A percentile compares a stretch with the other conserved stretches of the same genome.
Evolutionary conservation across 2,888 invertebrate genomes (phyloP).

Genomic region (Heteropelma amictum): DNA sequence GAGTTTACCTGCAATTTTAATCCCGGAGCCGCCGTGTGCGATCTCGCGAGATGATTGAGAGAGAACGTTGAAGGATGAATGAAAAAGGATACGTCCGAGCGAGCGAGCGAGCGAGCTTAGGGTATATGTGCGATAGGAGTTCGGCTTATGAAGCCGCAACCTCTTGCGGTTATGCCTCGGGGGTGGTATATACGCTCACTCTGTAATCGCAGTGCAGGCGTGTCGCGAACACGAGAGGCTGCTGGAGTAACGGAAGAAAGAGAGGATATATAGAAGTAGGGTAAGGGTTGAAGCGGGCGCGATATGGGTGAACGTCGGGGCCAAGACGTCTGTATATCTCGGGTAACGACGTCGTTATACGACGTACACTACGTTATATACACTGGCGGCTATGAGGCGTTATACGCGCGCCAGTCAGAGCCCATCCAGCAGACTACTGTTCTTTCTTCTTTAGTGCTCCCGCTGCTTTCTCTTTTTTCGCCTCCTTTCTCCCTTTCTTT

Average conservation of each 20-base stretch:
- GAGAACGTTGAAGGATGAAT: too few species aligned
- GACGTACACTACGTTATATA: conserved; percentile 62
- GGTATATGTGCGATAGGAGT: conserved; percentile 66
- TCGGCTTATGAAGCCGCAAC: conserved; percentile 75
- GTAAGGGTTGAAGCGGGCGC: conserved; percentile 21
- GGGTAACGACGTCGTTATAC: conserved; percentile 76
- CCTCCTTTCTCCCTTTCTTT: background rate
- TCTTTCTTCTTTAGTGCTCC: conserved; percentile 33
- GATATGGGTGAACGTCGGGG: conserved; percentile 67
- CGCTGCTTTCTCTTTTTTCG: conserved; percentile 1
- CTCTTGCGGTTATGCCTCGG: conserved; percentile 65
- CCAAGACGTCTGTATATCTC: conserved; percentile 74
- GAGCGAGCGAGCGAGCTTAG: conserved; percentile 57
- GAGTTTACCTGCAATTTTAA: too few species aligned
- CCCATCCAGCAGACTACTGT: conserved; percentile 44
- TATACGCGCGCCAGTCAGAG: conserved; percentile 47
- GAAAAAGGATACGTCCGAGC: too few species aligned
- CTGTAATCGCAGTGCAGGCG: conserved; percentile 67
- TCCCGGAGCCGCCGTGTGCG: too few species aligned
- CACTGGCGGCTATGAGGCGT: conserved; percentile 49
- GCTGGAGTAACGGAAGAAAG: conserved; percentile 15
- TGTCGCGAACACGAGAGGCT: conserved; percentile 49
- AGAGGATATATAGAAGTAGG: conserved; percentile 1
- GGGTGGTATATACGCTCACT: conserved; percentile 70
- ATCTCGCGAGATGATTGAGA: too few species aligned